Conservation (phyloP, 2,797 vertebrate species). For the Passerculus sandwichensis region DNA sequence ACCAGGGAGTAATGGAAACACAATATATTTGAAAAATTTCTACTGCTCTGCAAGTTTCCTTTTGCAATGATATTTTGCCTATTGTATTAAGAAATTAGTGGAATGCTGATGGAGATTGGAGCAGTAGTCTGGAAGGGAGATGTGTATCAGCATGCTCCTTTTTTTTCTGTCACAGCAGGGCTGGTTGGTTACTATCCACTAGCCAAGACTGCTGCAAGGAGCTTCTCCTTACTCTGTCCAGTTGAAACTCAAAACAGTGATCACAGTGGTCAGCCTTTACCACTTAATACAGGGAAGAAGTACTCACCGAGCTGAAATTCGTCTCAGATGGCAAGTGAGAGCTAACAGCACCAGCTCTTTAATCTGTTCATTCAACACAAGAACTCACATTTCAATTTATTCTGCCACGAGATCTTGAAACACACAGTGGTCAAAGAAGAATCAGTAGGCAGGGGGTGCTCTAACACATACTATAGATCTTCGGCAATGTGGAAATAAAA, state of each 20-base stretch:
- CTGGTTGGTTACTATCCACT: background rate
- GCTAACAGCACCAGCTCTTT: background rate
- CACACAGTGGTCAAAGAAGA: background rate
- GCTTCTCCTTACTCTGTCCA: background rate
- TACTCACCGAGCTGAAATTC: background rate
- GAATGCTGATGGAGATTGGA: background rate
- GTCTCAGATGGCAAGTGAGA: slow-evolving; percentile 8
- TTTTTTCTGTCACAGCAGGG: background rate
- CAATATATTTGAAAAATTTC: background rate
- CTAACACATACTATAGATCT: background rate
- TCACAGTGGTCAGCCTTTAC: background rate
- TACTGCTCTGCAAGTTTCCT: background rate
- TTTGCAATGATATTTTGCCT: background rate
- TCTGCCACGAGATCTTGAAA: background rate
- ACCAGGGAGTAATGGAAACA: background rate
- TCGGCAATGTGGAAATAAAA: background rate
- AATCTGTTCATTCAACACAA: slow-evolving; percentile 13
- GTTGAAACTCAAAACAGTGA: background rate
- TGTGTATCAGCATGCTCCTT: too few relatives aligned
- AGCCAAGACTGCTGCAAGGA: background rate
- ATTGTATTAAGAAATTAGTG: background rate
- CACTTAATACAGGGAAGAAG: background rate
- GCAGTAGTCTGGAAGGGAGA: background rate
- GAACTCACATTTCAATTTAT: slow-evolving; percentile 14
- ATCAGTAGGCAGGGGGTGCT: background rate